Evolutionary conservation across 1,140 invertebrate species (phyloP).

Genomic region (Theocolax elegans): DNA sequence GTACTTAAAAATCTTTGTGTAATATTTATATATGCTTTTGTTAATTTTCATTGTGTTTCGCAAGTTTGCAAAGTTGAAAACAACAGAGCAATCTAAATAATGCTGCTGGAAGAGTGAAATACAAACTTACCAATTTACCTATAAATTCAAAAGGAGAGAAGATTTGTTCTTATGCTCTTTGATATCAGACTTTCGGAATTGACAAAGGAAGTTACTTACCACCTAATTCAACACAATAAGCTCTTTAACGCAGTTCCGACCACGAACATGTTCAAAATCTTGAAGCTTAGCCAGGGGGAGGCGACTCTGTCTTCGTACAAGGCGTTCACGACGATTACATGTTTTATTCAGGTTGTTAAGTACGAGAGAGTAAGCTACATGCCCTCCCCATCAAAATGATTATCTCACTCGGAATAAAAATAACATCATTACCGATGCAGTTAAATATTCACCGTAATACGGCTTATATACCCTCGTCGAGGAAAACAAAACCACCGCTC

Average conservation of each 20-base stretch:
- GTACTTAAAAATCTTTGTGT: too few species aligned
- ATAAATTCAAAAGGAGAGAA: too few species aligned
- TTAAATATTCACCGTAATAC: background rate
- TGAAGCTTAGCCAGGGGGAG: background rate
- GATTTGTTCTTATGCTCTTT: too few species aligned
- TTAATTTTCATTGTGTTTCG: too few species aligned
- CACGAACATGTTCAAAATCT: conserved; percentile 27
- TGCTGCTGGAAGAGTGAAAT: too few species aligned
- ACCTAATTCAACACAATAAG: conserved; percentile 20
- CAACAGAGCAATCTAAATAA: too few species aligned
- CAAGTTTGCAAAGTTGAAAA: too few species aligned
- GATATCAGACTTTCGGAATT: conserved; percentile 8
- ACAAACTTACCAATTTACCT: too few species aligned
- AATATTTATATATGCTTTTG: too few species aligned
- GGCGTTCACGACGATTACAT: conserved; percentile 41
- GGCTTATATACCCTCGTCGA: background rate
- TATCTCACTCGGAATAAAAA: background rate
- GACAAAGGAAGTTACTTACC: conserved; percentile 1
- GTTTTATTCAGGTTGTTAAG: conserved; percentile 42
- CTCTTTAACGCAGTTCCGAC: conserved; percentile 12
- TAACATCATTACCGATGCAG: background rate
- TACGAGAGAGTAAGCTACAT: background rate
- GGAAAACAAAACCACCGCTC: background rate
- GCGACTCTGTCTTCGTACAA: conserved; percentile 1
- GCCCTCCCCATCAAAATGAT: conserved; percentile 5